Percentiles rank a stretch among this genome's conserved stretches.
These are phyloP conservation scores for Mustela nigripes DNA, from an alignment of 2,113 vertebrate genomes.

Conservation along the genomic window DNA sequence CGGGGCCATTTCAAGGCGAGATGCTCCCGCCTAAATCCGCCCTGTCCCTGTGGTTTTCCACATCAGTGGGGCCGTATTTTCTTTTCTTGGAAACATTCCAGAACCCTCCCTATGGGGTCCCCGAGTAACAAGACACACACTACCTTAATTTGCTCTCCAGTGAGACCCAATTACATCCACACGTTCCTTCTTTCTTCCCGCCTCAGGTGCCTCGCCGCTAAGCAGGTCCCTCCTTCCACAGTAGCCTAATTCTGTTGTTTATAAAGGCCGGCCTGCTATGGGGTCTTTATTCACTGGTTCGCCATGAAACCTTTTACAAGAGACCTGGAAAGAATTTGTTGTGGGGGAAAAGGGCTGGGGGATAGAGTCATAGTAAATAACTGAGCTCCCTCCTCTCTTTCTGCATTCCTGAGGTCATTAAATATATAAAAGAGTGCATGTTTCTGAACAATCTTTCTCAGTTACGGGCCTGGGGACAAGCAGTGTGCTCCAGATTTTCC, in stretches of 20 bases:
- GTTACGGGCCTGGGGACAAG: background rate
- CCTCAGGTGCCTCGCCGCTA: constrained; percentile 74
- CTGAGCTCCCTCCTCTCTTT: background rate
- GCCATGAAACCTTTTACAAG: constrained; percentile 73
- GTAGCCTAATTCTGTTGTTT: constrained; percentile 70
- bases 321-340: constrained; percentile 81
- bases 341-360: constrained; percentile 23
- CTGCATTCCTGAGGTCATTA: constrained; percentile 47
- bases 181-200: background rate
- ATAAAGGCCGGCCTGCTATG: constrained; percentile 68
- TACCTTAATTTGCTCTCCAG: constrained; percentile 81
- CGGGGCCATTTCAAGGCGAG: background rate
- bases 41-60: background rate
- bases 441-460: constrained; percentile 64
- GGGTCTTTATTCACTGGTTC: constrained; percentile 64
- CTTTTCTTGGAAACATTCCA: background rate
- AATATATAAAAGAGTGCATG: background rate
- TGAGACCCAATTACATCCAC: constrained; percentile 63
- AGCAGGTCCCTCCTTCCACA: constrained; percentile 75
- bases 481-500: background rate
- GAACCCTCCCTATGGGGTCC: background rate
- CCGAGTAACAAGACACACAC: constrained; percentile 47
- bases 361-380: constrained; percentile 60
- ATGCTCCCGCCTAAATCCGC: background rate
- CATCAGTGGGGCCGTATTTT: background rate